Percentiles rank a stretch among this genome's conserved stretches.
These are phyloP conservation scores for Apteryx mantelli DNA, from an alignment of 2,113 vertebrate genomes.

Conservation along the genomic window DNA sequence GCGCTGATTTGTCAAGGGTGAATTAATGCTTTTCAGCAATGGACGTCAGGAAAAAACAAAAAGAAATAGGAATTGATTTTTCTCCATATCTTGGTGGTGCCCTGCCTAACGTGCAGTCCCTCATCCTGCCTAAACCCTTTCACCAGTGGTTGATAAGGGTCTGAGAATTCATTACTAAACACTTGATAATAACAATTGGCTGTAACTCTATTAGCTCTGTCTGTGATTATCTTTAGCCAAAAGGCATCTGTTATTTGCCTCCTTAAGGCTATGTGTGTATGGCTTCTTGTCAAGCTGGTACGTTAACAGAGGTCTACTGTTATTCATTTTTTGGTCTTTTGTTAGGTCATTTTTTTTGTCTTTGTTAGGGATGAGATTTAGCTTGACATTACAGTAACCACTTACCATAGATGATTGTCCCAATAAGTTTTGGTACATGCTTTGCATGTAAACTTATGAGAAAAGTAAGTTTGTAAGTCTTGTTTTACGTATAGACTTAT, in stretches of 20 bases:
- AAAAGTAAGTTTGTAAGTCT: slow-evolving; percentile 17
- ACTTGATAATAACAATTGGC: neutral
- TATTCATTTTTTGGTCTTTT: too few relatives aligned
- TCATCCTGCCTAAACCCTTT: neutral
- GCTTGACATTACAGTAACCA: neutral
- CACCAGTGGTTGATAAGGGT: neutral
- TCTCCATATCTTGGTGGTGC: neutral
- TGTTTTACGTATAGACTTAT: slow-evolving; percentile 5
- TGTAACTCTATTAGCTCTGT: slow-evolving; percentile 19
- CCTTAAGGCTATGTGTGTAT: neutral
- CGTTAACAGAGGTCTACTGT: neutral
- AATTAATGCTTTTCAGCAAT: neutral
- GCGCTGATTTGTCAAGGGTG: neutral
- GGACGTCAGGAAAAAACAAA: neutral
- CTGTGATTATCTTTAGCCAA: neutral
- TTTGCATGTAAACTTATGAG: neutral
- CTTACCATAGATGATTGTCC: slow-evolving; percentile 18
- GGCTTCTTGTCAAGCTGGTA: neutral
- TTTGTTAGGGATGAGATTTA: slow-evolving; percentile 19
- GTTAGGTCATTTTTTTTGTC: neutral
- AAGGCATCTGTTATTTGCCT: neutral
- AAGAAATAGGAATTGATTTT: neutral
- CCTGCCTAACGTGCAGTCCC: neutral
- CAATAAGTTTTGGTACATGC: slow-evolving; percentile 11
- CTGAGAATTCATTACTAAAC: neutral